Evolutionary conservation across 1,140 invertebrate species (phyloP), one percentile per base, ranked within the genome.

Genomic region (Drosophila pruinosa): DNA sequence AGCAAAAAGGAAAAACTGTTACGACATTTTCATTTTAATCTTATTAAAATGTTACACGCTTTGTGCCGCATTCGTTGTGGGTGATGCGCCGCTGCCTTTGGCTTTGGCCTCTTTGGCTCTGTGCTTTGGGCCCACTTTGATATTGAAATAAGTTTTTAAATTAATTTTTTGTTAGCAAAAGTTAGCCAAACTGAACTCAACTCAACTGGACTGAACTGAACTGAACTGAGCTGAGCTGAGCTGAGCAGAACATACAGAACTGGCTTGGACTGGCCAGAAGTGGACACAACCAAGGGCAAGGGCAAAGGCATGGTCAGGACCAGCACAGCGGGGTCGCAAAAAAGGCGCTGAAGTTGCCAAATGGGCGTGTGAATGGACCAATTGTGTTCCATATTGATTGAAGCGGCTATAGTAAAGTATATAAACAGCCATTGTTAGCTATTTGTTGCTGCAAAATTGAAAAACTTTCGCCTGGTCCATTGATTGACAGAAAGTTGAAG

Each of bases 71-170:
- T 53, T 38, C 17, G 39, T 41, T 21, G 31, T 54, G 43, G 41
- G 31, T 52, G 48, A 3, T 10, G 6, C 2, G 5, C 8, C 2
- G 5, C 8, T 6, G 1, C 14, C 21, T 26, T 43, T 17, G 12
- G 5, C 39, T 57, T 28, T 14, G 1, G 12, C 22, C 0, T 17
- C 17, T 41, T 41, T 10, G 2, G 3, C 8, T 54, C 12, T 41
- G 56, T 8, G n/a, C 61, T 65, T 61, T 48, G 79, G 56, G 63
- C 54, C 53, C 76, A 81, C 56, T 82, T 88, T 67, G 67, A 80
- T 88, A 86, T 86, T 88, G 82, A 88, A 86, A 86, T 82, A 86
- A 86, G 82, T 86, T 86, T 86, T 86, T 86, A 86, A 86, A 86
- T 86, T 86, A 82, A 86, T 88, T 86, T 86, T 86, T 86, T 86